A percentile compares a stretch with the other conserved stretches of the same genome.
phyloP scores from a whole-genome alignment of 2,797 vertebrate genomes.

The Luscinia luscinia region DNA sequence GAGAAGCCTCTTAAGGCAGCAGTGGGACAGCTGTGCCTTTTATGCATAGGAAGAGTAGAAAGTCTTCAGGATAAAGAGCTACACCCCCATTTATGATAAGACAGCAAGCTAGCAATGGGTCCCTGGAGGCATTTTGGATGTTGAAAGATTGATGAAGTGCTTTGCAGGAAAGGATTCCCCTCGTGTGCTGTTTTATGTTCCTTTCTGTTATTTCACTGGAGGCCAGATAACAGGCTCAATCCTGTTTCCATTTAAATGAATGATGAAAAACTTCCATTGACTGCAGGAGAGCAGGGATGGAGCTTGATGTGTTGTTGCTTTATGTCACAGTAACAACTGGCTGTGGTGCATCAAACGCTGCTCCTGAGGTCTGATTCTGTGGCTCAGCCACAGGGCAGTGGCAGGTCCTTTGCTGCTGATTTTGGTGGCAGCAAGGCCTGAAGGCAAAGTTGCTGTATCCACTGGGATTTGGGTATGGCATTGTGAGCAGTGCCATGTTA shows the following conservation, averaged over 20 bases:
- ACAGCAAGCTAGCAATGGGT: not conserved
- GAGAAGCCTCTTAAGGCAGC: not conserved
- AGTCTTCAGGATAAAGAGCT: not conserved
- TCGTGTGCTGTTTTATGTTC: conserved; percentile 17
- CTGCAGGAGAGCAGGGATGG: not conserved
- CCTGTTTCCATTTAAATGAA: conserved; percentile 37
- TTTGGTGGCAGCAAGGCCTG: not conserved
- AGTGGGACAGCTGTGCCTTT: not conserved
- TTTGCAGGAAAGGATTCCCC: conserved; percentile 38
- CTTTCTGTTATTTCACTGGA: conserved; percentile 48
- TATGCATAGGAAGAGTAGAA: not conserved
- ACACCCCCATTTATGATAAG: conserved; percentile 6
- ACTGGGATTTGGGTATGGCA: not conserved
- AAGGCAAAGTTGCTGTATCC: not conserved
- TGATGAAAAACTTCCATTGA: conserved; percentile 35
- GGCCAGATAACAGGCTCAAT: conserved; percentile 46
- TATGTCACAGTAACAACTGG: not conserved
- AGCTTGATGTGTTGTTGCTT: not conserved
- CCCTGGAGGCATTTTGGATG: conserved; percentile 8
- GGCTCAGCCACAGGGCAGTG: not conserved
- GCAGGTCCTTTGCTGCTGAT: not conserved
- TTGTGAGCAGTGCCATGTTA: fast-evolving
- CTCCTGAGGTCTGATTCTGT: not conserved
- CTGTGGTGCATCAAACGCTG: not conserved
- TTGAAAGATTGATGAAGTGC: conserved; percentile 56